These are phyloP conservation scores for Temnothorax unifasciatus DNA, from an alignment of 2,888 invertebrate genomes.

Conservation along the genomic window DNA sequence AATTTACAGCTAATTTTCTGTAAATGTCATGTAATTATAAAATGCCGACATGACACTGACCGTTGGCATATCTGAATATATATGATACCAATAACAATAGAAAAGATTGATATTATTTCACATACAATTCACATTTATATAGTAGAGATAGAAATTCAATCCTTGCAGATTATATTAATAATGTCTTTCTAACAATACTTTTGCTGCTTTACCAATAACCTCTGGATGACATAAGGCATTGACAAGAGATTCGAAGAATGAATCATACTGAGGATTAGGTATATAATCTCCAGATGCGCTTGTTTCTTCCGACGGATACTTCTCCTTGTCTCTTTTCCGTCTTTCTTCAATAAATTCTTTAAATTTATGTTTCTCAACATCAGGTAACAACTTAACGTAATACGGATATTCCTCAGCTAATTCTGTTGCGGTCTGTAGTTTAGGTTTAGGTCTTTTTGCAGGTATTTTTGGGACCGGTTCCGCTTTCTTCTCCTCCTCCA, in stretches of 20 bases:
- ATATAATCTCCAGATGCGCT: background rate
- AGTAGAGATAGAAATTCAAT: background rate
- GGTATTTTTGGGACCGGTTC: background rate
- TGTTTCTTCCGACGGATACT: background rate
- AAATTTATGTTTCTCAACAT: constrained; percentile 71
- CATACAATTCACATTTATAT: background rate
- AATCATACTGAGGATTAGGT: constrained; percentile 14
- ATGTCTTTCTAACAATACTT: constrained; percentile 74
- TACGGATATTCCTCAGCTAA: constrained; percentile 74
- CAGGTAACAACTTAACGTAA: constrained; percentile 65
- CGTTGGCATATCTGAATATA: too few relatives aligned
- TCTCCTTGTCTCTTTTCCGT: constrained; percentile 66
- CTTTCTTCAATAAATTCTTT: constrained; percentile 73
- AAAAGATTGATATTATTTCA: background rate
- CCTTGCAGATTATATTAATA: background rate
- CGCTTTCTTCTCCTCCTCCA: background rate
- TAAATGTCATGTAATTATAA: background rate
- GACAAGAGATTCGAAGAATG: constrained; percentile 86
- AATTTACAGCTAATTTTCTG: background rate
- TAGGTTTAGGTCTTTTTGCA: constrained; percentile 62
- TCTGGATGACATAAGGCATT: constrained; percentile 90
- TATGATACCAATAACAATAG: too few relatives aligned
- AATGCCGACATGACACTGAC: background rate
- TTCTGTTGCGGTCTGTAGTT: constrained; percentile 69
- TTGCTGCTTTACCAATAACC: constrained; percentile 87